Evolutionary conservation across 2,113 vertebrate genomes (phyloP).

Genomic region (Burhinus oedicnemus): DNA sequence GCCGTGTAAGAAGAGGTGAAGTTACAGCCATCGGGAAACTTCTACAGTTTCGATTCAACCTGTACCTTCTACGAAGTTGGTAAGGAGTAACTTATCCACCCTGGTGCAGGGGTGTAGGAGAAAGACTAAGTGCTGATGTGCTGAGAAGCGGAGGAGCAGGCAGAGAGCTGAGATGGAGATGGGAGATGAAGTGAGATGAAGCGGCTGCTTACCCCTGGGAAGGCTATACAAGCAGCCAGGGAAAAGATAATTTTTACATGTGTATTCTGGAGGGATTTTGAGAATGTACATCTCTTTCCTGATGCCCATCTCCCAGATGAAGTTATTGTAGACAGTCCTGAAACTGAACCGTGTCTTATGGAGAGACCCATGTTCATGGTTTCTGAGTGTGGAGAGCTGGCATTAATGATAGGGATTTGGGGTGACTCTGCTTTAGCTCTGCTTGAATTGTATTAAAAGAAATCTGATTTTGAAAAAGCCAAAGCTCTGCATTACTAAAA

Average conservation of each 20-base stretch:
- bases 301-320: background rate
- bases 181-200: background rate
- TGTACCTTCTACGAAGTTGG: background rate
- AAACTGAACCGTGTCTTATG: background rate
- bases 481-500: background rate
- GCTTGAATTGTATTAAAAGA: background rate
- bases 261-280: background rate
- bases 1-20: background rate
- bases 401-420: background rate
- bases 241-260: background rate
- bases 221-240: background rate
- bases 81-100: background rate
- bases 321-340: background rate
- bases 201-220: background rate
- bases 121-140: background rate
- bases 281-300: background rate
- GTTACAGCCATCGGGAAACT: background rate
- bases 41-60: background rate
- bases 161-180: background rate
- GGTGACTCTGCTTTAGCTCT: background rate
- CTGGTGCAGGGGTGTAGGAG: no score
- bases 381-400: background rate
- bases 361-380: background rate
- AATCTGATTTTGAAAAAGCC: background rate
- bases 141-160: background rate